Conservation (phyloP, 2,113 vertebrate species). For the Gallinago media region DNA sequence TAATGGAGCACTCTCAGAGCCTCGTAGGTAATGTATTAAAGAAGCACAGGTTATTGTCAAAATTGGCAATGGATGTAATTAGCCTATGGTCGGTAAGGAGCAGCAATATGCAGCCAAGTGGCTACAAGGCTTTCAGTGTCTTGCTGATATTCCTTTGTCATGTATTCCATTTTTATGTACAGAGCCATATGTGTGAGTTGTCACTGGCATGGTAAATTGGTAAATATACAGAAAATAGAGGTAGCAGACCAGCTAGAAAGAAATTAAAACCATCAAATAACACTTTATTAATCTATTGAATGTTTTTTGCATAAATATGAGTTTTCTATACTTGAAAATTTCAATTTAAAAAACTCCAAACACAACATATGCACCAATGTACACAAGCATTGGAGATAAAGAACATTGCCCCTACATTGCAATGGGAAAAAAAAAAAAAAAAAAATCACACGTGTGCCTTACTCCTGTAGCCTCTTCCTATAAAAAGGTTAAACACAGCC, state of each 20-base stretch:
- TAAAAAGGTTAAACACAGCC: neutral
- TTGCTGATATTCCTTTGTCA: neutral
- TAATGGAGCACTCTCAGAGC: neutral
- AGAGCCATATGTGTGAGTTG: neutral
- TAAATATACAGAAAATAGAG: neutral
- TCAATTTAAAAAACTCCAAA: neutral
- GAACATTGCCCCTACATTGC: neutral
- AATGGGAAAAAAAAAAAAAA: neutral
- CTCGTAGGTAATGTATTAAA: neutral
- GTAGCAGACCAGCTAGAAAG: neutral
- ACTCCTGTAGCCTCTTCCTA: neutral
- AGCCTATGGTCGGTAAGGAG: neutral
- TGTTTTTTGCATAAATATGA: neutral
- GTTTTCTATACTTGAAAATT: neutral
- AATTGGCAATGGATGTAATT: neutral
- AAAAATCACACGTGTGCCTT: neutral
- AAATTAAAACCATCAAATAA: neutral
- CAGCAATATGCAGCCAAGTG: neutral
- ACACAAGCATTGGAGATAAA: neutral
- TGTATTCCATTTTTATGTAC: neutral
- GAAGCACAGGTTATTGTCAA: neutral
- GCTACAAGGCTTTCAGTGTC: neutral
- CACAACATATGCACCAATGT: neutral
- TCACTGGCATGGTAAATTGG: neutral
- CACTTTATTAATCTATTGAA: neutral